phyloP scores from a whole-genome alignment of 2,888 invertebrate species.

The Volucella inflata region DNA sequence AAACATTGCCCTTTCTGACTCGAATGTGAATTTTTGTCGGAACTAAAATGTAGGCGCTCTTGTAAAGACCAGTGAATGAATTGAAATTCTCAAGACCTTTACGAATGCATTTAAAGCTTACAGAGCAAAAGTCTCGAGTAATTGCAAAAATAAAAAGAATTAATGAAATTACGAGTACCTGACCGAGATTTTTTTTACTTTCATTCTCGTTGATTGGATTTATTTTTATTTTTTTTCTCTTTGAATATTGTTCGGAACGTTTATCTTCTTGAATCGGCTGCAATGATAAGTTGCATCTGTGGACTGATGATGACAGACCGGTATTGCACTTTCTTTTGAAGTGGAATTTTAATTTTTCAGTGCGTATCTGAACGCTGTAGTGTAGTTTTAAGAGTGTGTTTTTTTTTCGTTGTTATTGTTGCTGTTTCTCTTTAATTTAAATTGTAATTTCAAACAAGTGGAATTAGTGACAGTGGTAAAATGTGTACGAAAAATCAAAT shows the following conservation, averaged over 20 bases:
- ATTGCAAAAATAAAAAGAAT: constrained; percentile 11
- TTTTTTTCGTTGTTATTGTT: neutral
- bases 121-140: neutral
- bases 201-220: constrained; percentile 39
- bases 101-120: neutral
- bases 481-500: constrained; percentile 74
- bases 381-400: constrained; percentile 20
- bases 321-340: constrained; percentile 52
- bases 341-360: constrained; percentile 25
- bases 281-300: constrained; percentile 46
- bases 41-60: neutral
- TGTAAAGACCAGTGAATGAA: constrained; percentile 18
- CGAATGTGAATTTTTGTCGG: neutral
- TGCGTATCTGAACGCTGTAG: constrained; percentile 23
- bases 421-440: neutral
- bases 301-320: constrained; percentile 50
- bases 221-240: constrained; percentile 20
- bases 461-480: constrained; percentile 29
- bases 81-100: neutral
- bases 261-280: constrained; percentile 18
- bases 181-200: constrained; percentile 53
- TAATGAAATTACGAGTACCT: constrained; percentile 29
- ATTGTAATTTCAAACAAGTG: neutral
- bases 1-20: neutral
- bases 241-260: neutral